Evolutionary conservation across 2,888 invertebrate genomes (phyloP).

Genomic region (Listrodromus nycthemerus): DNA sequence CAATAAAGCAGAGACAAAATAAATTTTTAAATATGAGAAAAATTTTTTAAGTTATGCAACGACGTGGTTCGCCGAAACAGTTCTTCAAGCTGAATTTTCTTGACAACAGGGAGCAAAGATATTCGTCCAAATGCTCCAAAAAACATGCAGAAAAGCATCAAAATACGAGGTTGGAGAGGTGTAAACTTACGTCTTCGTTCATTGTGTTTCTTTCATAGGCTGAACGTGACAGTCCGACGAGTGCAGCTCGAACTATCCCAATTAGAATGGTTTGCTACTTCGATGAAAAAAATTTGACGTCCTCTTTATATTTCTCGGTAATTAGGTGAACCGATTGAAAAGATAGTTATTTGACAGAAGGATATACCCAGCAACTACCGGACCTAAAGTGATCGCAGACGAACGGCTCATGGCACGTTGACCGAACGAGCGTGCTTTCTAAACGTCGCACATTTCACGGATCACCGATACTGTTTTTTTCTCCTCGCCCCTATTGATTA

Average conservation of each 20-base stretch:
- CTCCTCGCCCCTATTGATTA: background rate
- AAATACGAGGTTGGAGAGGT: slow-evolving; percentile 49
- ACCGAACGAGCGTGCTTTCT: slow-evolving; percentile 22
- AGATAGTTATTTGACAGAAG: slow-evolving; percentile 68
- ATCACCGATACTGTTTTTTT: background rate
- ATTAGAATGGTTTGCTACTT: slow-evolving; percentile 11
- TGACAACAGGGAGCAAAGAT: too few relatives aligned
- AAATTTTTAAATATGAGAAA: background rate
- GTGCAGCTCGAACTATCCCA: background rate
- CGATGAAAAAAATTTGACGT: slow-evolving; percentile 37
- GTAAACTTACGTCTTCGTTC: slow-evolving; percentile 51
- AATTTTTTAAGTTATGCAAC: background rate
- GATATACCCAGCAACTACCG: slow-evolving; percentile 64
- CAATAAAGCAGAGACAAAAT: background rate
- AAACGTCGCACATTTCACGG: slow-evolving; percentile 10
- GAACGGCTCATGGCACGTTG: slow-evolving; percentile 36
- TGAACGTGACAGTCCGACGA: background rate
- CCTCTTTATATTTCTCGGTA: slow-evolving; percentile 41
- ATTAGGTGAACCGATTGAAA: slow-evolving; percentile 65
- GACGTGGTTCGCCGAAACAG: background rate
- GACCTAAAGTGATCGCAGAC: slow-evolving; percentile 51
- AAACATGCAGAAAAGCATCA: slow-evolving; percentile 41
- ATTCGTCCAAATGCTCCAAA: background rate
- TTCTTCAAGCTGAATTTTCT: background rate
- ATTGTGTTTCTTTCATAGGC: slow-evolving; percentile 25